A percentile compares a stretch with the other conserved stretches of the same genome.
Evolutionary conservation across 2,113 vertebrate species (phyloP).

Genomic region (Orycteropus afer): DNA sequence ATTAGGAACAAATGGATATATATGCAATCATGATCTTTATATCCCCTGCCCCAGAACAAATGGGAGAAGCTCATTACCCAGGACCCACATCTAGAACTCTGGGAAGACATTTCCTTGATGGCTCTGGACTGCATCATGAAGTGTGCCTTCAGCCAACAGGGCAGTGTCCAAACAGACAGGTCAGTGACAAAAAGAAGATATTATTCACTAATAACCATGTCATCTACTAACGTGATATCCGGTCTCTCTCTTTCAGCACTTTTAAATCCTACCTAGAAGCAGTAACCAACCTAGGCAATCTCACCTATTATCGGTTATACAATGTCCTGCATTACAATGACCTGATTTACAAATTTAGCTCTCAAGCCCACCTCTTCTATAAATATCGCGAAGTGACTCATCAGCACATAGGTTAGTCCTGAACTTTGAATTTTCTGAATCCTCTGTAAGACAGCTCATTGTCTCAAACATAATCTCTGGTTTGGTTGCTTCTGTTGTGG

Average conservation of each 20-base stretch:
- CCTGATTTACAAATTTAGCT: background rate
- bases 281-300: background rate
- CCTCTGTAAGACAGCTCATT: background rate
- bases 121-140: slow-evolving; percentile 94
- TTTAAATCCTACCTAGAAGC: background rate
- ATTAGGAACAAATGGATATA: too few species aligned
- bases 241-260: background rate
- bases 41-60: slow-evolving; percentile 87
- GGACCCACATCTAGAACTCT: slow-evolving; percentile 89
- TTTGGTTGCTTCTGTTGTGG: background rate
- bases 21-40: too few species aligned
- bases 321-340: background rate
- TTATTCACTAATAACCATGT: background rate
- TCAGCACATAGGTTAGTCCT: background rate
- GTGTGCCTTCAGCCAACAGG: slow-evolving; percentile 92
- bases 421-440: background rate
- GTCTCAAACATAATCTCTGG: background rate
- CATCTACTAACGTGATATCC: background rate
- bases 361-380: background rate
- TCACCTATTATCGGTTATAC: too few species aligned
- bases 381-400: background rate
- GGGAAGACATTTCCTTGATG: slow-evolving; percentile 92
- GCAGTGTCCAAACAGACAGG: slow-evolving; percentile 89
- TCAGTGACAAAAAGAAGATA: slow-evolving; percentile 77
- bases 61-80: slow-evolving; percentile 87